Conservation (phyloP, 1,140 invertebrate genomes). For the Trichonephila clavipes region DNA sequence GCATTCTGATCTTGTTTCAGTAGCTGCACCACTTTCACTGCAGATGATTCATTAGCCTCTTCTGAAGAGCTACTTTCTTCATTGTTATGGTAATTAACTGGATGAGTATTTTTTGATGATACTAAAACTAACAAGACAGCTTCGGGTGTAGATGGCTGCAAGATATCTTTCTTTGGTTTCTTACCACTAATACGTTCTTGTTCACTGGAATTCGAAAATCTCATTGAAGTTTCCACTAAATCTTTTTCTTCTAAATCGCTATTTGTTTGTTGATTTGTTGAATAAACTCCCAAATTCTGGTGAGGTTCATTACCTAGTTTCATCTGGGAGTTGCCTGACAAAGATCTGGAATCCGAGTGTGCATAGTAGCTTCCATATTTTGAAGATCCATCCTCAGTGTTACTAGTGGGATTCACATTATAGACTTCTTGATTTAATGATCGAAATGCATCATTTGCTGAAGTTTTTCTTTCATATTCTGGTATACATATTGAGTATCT, state of each 20-base stretch:
- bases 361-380: not conserved
- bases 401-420: not conserved
- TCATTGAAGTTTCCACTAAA: not conserved
- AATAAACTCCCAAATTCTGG: no score
- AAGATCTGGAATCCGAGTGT: not conserved
- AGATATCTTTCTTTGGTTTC: no score
- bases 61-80: not conserved
- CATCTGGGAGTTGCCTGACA: not conserved
- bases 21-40: not conserved
- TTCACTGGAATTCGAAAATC: not conserved
- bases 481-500: not conserved
- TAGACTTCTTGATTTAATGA: not conserved
- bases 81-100: not conserved
- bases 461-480: not conserved
- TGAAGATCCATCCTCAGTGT: not conserved
- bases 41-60: not conserved
- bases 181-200: no score
- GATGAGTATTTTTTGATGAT: not conserved
- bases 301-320: not conserved
- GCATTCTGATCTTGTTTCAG: not conserved
- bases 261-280: not conserved
- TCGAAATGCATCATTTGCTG: not conserved
- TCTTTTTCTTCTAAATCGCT: not conserved
- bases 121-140: slow-evolving; percentile 46
- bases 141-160: not conserved